Evolutionary conservation across 2,888 invertebrate species (phyloP), one percentile per base, ranked within the genome.

Genomic region (Conus canariensis): DNA sequence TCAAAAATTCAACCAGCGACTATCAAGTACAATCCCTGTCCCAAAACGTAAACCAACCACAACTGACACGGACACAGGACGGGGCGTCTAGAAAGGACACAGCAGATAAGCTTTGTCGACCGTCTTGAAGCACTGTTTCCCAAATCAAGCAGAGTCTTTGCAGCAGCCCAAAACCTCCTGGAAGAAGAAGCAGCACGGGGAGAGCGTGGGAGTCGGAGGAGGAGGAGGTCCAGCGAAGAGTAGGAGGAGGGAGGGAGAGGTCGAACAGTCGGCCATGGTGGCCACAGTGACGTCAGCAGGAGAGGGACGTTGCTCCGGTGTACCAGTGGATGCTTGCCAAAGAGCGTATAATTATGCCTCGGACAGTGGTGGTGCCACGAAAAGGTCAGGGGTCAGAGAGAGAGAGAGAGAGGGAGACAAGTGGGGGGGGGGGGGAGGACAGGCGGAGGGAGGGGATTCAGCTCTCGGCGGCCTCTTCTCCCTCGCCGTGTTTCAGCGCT

Each of bases 401-500:
- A 85, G 22, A 22, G 58, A 83, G 83, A 83, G 56, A 64, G 60
- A 64, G 60, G 87, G 67, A 85, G 77, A 87, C 80, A 59, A 87
- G 83, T n/a, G 56, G 74, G 77, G 80, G 0, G 60, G 4, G 80
- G 30, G 77, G 25, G 30, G 30, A 16, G 77, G 80, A 22, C 30
- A 16, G 80, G 45, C 16, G 80, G 80, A 30, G 30, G 77, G 80
- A 45, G 80, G 80, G 64, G 67, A 83, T 91, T 91, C 91, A 92
- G 87, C 90, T 91, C 70, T 91, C 90, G 10, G 89, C 89, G 12
- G 85, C 90, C 9, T 88, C 92, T 67, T 90, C 91, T 45, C 60
- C 91, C 12, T 77, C 89, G 58, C 90, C 90, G 12, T 90, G 90
- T 82, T 93, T 93, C 77, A 92, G 91, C 22, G 90, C 90, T 64